Evolutionary conservation across 1,140 invertebrate species (phyloP).

Genomic region (Copidosoma floridanum): DNA sequence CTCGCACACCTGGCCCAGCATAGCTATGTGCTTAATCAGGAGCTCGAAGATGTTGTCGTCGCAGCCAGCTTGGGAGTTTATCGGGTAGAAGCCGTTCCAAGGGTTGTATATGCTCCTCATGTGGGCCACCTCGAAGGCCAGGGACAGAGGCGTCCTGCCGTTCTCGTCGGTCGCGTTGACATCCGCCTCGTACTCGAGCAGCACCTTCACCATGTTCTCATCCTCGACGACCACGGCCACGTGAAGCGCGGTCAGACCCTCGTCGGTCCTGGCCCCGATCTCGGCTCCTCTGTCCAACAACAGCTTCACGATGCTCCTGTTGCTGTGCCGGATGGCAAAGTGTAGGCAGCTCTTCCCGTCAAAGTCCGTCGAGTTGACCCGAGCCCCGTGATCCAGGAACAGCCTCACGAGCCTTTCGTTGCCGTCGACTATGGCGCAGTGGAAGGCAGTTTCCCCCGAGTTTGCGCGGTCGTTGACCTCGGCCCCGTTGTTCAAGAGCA

Average conservation of each 20-base stretch:
- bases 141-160: background rate
- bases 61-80: background rate
- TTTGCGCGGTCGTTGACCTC: constrained; percentile 1
- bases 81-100: constrained; percentile 2
- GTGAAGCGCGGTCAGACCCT: background rate
- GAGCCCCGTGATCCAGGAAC: background rate
- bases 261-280: background rate
- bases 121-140: background rate
- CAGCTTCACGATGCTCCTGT: background rate
- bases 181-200: background rate
- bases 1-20: background rate
- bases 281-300: background rate
- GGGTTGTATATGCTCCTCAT: constrained; percentile 12
- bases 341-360: constrained; percentile 5
- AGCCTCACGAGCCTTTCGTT: constrained; percentile 1
- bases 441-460: background rate
- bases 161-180: background rate
- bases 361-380: background rate
- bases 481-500: background rate
- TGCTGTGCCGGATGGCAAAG: constrained; percentile 3
- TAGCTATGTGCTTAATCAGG: constrained; percentile 2
- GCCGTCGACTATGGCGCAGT: background rate
- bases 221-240: constrained; percentile 2
- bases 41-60: constrained; percentile 7
- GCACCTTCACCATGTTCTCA: background rate